Evolutionary conservation across 2,113 vertebrate genomes (phyloP), one percentile per base, ranked within the genome.

Genomic region (Astatotilapia flaviijosephi): DNA sequence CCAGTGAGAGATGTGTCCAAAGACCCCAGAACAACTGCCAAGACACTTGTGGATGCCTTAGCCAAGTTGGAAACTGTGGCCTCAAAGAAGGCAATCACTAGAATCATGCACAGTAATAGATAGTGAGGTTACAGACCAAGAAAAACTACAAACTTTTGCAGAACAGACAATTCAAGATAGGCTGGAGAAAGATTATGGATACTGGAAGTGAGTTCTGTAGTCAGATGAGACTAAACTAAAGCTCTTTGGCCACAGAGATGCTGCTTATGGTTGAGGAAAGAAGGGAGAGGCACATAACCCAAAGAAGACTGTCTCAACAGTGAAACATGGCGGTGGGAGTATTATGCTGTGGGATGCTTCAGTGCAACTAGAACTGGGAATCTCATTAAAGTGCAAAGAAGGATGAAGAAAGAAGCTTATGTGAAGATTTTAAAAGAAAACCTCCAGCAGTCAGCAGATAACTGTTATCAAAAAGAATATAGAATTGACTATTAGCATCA

Each of bases 11-110:
- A 58, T 58, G 5, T 58, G 56, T 31, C 56, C 0, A 60, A 31
- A 58, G 55, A 58, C 26, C 0, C 55, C 55, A 31, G 55, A 31
- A 6, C 14, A 58, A 58, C 55, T 31, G 0, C 0, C 5, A 58
- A 9, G 55, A 31, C 26, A 31, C 14, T 58, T 0, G 0, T 58
- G 26, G 55, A 58, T 31, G 3, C 55, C 55, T 58, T 58, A 9
- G 55, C 21, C 21, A 56, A 56, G 26, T 58, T 7, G 55, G 26
- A 31, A 0, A 58, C 14, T 58, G 55, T 58, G 0, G 55, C 0
- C 55, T 58, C 7, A 31, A 58, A 58, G 55, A 58, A 58, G 26
- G 17, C 26, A 31, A 31, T 58, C 14, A 28, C 26, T 58, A 31
- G 26, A 58, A 58, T 58, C 3, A 0, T 58, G 55, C 14, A 58